Base-by-base conservation (phyloP, 1,140 invertebrate genomes). In the Trichonephila clavata region DNA sequence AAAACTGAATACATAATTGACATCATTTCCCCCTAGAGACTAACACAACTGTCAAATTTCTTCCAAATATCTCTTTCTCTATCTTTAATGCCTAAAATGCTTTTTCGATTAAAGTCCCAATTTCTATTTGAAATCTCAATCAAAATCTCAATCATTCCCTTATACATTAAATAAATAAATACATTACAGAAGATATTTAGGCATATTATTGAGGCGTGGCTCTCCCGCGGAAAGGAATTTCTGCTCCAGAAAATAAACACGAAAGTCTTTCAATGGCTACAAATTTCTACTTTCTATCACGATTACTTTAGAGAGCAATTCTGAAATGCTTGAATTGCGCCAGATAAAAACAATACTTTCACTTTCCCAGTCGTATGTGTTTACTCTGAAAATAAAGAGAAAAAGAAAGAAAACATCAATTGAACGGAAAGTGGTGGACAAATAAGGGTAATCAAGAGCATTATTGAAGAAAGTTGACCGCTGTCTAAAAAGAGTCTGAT, bases 401-500 rank as follows among this genome's bases (percentile, higher is more conserved):
- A n/a, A 77, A 8, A 20, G n/a, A 39, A 83, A 83, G n/a, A 83
- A n/a, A 83, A 83, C 21, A 6, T 21, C 43, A 81, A 39, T 81
- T 81, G 77, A 81, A 50, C 27, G 77, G 83, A 86, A 86, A 86
- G 60, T 32, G 59, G 57, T 63, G 59, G 59, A 86, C 59, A 61
- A 86, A 86, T 86, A 61, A 86, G 84, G 84, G 43, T 86, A 86
- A 86, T 86, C 84, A 86, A 63, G 59, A 86, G 6, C 83, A 60
- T 57, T 57, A 39, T 50, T 50, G 50, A 27, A 68, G 71, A 77
- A 24, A 77, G 71, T 18, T 77, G 71, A 77, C 71, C 71, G 24
- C 71, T 39, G 7, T 7, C 14, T 77, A 16, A 5, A 63, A 63
- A 77, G 18, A 77, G 13, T 63, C 84, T 32, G 4, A 43, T 86